Evolutionary conservation across 2,888 invertebrate species (phyloP), one percentile per base, ranked within the genome.

Genomic region (Azorinus chamasolen): DNA sequence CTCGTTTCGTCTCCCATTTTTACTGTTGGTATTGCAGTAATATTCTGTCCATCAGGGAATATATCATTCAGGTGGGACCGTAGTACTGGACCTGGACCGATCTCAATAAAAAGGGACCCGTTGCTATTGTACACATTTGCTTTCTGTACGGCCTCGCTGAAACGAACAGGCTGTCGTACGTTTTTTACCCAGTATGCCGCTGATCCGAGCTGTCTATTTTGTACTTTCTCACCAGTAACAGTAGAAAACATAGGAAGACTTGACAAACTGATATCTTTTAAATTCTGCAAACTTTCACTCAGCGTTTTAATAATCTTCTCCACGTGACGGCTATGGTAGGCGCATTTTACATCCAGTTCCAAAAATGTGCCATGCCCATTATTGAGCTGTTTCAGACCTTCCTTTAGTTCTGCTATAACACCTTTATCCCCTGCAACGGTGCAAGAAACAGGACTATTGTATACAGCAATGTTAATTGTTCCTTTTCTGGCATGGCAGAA

Each of bases 121-220:
- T 65, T 59, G 12, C 51, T 61, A 22, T 53, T 50, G 24, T 59
- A 20, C 8, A 50, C 46, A 16, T 63, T 54, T 18, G 72, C 61
- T 24, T 72, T 59, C 37, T 54, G 37, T 16, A 84, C 64, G 12
- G 78, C 79, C 16, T 83, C 69, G 24, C 65, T 32, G 54, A 87
- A 86, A 1, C 41, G 54, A 1, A 87, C 86, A 16, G 84, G 78
- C 22, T 76, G 24, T 10, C 78, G 43, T 39, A 84, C 75, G 55
- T 87, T 87, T 32, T 61, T 43, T 8, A 54, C 68, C 87, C 87
- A 87, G 63, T 87, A 87, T 10, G 66, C 50, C 1, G 66, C 61
- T 24, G 63, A 70, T 16, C 54, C 48, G 14, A 79, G 69, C 6
- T 41, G 55, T 12, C 41, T 57, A 10, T 57, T 58, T 0, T 41